Evolutionary conservation across 2,888 invertebrate species (phyloP).

Genomic region (Autographa pulchrina): DNA sequence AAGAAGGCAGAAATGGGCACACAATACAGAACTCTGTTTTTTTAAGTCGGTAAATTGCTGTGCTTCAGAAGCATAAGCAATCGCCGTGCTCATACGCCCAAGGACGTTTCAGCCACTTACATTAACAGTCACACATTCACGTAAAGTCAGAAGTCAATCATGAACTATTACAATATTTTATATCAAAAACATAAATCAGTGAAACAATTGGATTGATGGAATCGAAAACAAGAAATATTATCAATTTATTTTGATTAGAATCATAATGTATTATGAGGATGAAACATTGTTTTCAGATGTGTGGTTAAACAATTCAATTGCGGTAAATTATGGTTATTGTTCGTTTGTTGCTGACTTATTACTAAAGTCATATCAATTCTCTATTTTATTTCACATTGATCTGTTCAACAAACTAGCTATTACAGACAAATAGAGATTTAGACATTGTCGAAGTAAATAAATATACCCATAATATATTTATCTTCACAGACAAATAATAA

Average conservation of each 20-base stretch:
- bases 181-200: background rate
- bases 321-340: background rate
- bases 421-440: too few relatives aligned
- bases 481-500: too few relatives aligned
- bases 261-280: background rate
- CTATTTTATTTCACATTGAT: too few relatives aligned
- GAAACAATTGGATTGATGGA: background rate
- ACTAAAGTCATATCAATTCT: too few relatives aligned
- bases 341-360: background rate
- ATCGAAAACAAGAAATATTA: background rate
- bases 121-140: slow-evolving; percentile 4
- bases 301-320: background rate
- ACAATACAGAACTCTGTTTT: background rate
- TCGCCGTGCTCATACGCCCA: background rate
- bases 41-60: background rate
- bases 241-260: slow-evolving; percentile 1
- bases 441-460: too few relatives aligned
- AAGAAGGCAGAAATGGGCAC: background rate
- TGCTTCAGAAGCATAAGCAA: background rate
- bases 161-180: background rate
- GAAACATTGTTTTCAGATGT: background rate
- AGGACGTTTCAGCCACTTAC: background rate
- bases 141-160: background rate
- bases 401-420: too few relatives aligned
- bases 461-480: too few relatives aligned